Evolutionary conservation across 2,888 invertebrate genomes (phyloP), one percentile per base, ranked within the genome.

Genomic region (Leptopterna dolabrata): DNA sequence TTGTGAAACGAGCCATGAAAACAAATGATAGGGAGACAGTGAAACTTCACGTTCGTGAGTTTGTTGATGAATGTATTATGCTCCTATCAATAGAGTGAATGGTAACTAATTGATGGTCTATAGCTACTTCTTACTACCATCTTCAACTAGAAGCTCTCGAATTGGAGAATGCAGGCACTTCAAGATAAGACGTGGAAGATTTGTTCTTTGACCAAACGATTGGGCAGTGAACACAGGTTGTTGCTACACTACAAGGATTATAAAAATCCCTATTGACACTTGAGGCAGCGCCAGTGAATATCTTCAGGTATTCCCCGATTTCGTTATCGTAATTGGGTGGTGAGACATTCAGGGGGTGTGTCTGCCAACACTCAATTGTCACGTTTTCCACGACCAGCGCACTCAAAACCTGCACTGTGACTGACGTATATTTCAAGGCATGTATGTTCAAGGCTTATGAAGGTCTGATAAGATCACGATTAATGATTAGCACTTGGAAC

Each of bases 101-200:
- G 45, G 41, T 36, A 16, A 7, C 76, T 76, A 36, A 24, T 2
- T 36, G 45, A n/a, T 19, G 24, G 45, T 9, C 78, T 45, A 78
- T 13, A 19, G 14, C 45, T 45, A 78, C 45, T 45, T 24, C 45
- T 13, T 24, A 45, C 78, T 78, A 78, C 45, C 2, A 43, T 76
- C 41, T 7, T 45, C 45, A 43, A 47, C 27, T 78, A 78, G 0
- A 43, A 47, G 2, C 78, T 45, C 41, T 78, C 78, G 45, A 76
- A 78, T 43, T 14, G 78, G 78, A 78, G 45, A 78, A 78, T 78
- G 78, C 45, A 78, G 78, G 78, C 78, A 78, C 78, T 78, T 78
- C 78, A 78, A 78, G 78, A 78, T 78, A 78, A 78, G 78, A 78
- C 78, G 45, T 78, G 78, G 78, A 43, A 78, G 43, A 78, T 43